Conservation (phyloP, 2,113 vertebrate genomes). For the Pantherophis guttatus region DNA sequence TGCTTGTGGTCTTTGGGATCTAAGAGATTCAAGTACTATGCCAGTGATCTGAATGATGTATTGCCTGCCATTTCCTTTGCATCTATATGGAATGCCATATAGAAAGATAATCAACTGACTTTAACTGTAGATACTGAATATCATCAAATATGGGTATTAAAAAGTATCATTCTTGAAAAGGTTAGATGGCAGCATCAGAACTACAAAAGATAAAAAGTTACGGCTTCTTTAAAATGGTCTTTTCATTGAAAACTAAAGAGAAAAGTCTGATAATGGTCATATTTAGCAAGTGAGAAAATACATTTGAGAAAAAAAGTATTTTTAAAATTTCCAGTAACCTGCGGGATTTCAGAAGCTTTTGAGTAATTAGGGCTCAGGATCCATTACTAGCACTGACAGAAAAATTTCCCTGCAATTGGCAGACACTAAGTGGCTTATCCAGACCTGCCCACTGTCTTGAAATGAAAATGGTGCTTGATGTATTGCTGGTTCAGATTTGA, state of each 20-base stretch:
- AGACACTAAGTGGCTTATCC: neutral
- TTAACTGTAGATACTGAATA: neutral
- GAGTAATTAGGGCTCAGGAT: neutral
- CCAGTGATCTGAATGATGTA: neutral
- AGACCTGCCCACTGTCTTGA: neutral
- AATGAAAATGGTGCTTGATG: neutral
- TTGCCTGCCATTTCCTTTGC: neutral
- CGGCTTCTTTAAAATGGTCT: neutral
- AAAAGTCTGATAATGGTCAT: neutral
- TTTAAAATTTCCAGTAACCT: neutral
- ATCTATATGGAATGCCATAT: neutral
- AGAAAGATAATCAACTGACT: neutral
- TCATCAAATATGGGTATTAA: neutral
- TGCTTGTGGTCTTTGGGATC: neutral
- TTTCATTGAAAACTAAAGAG: neutral
- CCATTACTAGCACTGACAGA: neutral
- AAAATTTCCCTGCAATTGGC: neutral
- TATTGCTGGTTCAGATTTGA: neutral
- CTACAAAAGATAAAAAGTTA: neutral
- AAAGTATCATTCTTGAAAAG: neutral
- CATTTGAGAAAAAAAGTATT: neutral
- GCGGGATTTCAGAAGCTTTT: neutral
- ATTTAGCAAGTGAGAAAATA: neutral
- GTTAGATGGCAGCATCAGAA: neutral
- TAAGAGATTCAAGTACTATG: neutral